Conservation (phyloP, 2,888 invertebrate genomes). For the Tenthredo scrophulariae region DNA sequence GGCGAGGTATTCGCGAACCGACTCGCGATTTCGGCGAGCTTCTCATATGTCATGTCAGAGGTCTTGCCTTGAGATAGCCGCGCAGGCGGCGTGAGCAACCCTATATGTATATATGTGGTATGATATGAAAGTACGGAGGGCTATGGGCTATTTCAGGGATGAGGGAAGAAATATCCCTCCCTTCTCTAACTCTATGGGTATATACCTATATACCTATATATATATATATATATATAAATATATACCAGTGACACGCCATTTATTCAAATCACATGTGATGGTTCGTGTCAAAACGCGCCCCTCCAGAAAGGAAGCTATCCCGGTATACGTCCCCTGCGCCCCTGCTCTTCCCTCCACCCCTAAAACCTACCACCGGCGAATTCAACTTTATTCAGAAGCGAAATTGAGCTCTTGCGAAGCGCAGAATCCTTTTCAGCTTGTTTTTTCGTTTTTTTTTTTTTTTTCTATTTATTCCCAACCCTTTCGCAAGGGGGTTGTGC, state of each 20-base stretch:
- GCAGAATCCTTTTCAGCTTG: background rate
- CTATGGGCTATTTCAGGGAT: background rate
- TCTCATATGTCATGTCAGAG: conserved; percentile 40
- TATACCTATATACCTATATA: background rate
- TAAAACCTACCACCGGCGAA: conserved; percentile 57
- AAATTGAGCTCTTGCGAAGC: conserved; percentile 47
- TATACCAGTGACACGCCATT: conserved; percentile 61
- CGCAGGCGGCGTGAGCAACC: background rate
- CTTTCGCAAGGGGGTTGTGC: background rate
- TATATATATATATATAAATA: background rate
- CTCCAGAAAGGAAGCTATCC: conserved; percentile 53
- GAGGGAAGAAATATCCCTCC: conserved; percentile 7
- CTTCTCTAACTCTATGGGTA: conserved; percentile 10
- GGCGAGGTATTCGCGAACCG: background rate
- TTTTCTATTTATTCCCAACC: background rate
- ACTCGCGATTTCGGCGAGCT: conserved; percentile 21
- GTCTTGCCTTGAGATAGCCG: conserved; percentile 22
- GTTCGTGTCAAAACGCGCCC: conserved; percentile 61
- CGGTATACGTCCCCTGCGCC: conserved; percentile 19
- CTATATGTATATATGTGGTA: background rate
- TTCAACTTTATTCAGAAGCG: conserved; percentile 44
- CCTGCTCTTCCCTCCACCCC: too few species aligned
- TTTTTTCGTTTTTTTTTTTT: background rate
- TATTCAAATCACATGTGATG: conserved; percentile 70
- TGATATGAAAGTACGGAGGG: background rate